phyloP scores from a whole-genome alignment of 2,888 invertebrate species.

The Leucophenga montana region DNA sequence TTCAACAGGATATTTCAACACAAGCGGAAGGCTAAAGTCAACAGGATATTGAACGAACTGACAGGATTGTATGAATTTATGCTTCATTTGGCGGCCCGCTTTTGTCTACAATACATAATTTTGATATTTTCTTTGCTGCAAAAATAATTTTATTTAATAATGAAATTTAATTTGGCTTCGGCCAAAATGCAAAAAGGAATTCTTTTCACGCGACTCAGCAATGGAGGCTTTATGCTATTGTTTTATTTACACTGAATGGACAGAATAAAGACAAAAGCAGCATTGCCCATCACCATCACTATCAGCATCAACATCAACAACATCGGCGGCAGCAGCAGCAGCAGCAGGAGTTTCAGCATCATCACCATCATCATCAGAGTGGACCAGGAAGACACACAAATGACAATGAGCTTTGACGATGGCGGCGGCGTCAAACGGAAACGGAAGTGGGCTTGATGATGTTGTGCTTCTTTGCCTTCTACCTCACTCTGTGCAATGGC shows the following conservation, averaged over 20 bases:
- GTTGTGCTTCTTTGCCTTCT: neutral
- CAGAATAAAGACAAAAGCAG: conserved; percentile 21
- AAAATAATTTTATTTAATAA: conserved; percentile 14
- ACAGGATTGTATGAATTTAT: too few relatives aligned
- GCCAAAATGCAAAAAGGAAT: neutral
- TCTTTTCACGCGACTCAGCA: neutral
- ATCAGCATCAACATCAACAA: neutral
- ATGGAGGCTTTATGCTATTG: conserved; percentile 15
- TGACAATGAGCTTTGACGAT: conserved; percentile 15
- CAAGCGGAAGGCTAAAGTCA: too few relatives aligned
- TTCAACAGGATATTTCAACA: too few relatives aligned
- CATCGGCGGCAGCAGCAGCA: neutral
- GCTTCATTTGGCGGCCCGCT: too few relatives aligned
- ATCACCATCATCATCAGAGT: neutral
- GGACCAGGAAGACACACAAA: conserved; percentile 4
- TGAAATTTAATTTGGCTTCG: conserved; percentile 14
- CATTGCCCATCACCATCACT: conserved; percentile 1
- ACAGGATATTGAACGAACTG: too few relatives aligned
- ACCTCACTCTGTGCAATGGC: neutral
- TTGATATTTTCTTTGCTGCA: too few relatives aligned
- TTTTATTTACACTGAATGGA: conserved; percentile 10
- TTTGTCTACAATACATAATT: too few relatives aligned
- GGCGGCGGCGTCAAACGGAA: neutral
- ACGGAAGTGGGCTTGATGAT: conserved; percentile 4
- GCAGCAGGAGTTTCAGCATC: neutral